Evolutionary conservation across 2,888 invertebrate genomes (phyloP).

Genomic region (Meganola albula): DNA sequence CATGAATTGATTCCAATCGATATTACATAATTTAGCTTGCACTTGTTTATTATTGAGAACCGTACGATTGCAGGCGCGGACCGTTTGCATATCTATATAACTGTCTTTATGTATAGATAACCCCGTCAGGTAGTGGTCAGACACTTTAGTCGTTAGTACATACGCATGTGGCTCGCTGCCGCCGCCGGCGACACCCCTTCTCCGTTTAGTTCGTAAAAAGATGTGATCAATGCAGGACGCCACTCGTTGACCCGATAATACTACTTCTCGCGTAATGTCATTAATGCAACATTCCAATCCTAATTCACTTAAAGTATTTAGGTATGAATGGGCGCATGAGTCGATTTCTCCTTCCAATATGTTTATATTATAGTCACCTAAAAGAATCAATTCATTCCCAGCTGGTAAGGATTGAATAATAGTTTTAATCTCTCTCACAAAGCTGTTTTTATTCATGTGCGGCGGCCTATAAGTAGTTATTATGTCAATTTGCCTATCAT

Average conservation of each 20-base stretch:
- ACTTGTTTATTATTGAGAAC: neutral
- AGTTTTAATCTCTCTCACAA: neutral
- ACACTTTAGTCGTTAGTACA: neutral
- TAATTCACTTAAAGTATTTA: neutral
- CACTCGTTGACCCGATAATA: neutral
- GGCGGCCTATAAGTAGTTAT: conserved; percentile 3
- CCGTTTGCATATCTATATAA: neutral
- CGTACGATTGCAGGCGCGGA: too few relatives aligned
- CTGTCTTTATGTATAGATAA: neutral
- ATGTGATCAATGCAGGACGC: conserved; percentile 4
- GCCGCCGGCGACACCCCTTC: neutral
- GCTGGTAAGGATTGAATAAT: neutral
- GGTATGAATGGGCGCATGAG: neutral
- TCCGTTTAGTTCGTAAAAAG: conserved; percentile 1
- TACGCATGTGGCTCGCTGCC: neutral
- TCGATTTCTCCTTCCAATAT: neutral
- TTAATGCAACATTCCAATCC: conserved; percentile 3
- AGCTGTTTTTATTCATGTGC: neutral
- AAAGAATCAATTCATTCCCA: neutral
- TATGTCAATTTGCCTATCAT: neutral
- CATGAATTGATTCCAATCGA: neutral
- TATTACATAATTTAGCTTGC: neutral
- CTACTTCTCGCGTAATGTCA: conserved; percentile 3
- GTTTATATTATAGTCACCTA: conserved; percentile 4
- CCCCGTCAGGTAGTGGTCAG: conserved; percentile 2